A percentile compares a stretch with the other conserved stretches of the same genome.
phyloP scores from a whole-genome alignment of 2,113 vertebrate species.

The Felis catus region F.catus_Fca126_mat1.0 CM031419.1:116934501-116935000 shows the following conservation, averaged over 20 bases:
- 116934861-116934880: not conserved
- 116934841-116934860: not conserved
- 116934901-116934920: not conserved
- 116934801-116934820: not conserved
- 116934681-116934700: not conserved
- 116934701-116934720: not conserved
- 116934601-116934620: not conserved
- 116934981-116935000: not conserved
- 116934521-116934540: not conserved
- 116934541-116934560: not conserved
- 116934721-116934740: not conserved
- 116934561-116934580: constrained; percentile 35
- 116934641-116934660: not conserved
- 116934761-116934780: not conserved
- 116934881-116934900: not conserved
- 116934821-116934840: not conserved
- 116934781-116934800: not conserved
- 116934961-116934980: not conserved
- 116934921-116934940: not conserved
- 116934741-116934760: not conserved
- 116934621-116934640: not conserved
- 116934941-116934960: not conserved
- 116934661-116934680: constrained; percentile 39
- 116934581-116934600: constrained; percentile 7
- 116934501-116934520: not conserved